Base-by-base conservation (phyloP, 92 coral and sea anemone genomes). In the Epizoanthus illoricatus region DNA sequence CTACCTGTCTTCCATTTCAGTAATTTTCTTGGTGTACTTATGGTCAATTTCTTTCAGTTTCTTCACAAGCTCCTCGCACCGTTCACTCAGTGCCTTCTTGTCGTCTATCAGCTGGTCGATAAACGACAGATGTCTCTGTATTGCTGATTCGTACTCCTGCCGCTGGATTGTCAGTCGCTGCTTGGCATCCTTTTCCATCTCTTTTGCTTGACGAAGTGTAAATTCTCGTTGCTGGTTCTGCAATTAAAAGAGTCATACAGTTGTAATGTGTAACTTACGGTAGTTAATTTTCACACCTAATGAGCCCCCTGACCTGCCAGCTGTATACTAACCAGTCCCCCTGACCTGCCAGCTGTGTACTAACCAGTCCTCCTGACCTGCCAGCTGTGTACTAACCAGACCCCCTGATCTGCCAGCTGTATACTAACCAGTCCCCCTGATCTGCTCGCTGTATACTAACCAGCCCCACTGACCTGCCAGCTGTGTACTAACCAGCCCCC, bases 151-250 rank as follows among this genome's bases (percentile, higher is more conserved):
- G 60, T 96, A 96, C 65, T 96, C 99, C 80, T 93, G 99, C 24
- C 93, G 90, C 43, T 96, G 99, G 17, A 96, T 91, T 41, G 88
- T 83, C 70, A 96, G 84, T 74, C 99, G 76, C 71, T 91, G 97
- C 49, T 93, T 90, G 36, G 98, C 91, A 73, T 96, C 99, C 59
- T 96, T 96, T 65, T 96, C 99, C 87, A 92, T 90, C 74, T 96
- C 99, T 80, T 94, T 91, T n/a, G 93, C 96, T 83, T 96, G 99
- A 5, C 99, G 91, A 41, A 94, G 79, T 8, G 97, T 87, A 72
- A 96, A 96, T 69, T 96, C 99, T 17, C 99, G 90, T 65, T 96
- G 99, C 73, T 96, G 99, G 68, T 96, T 96, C 99, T 96, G 74
- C 15, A 19, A 75, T 23, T 11, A 17, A 11, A 70, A 69, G 16